phyloP scores from a whole-genome alignment of 2,888 invertebrate species.

The Philhelius pedissequus region DNA sequence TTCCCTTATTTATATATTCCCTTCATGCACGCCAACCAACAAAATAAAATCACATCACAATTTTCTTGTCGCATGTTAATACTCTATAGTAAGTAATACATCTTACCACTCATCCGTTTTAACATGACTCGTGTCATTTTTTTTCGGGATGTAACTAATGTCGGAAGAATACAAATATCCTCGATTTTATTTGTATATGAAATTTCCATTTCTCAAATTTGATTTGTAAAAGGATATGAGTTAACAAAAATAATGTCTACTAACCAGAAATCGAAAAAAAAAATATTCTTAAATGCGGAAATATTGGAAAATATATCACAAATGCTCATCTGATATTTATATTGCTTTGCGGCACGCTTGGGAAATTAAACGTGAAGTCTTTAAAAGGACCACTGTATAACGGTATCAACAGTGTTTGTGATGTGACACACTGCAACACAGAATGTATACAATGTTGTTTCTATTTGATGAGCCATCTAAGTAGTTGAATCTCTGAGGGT shows the following conservation, averaged over 20 bases:
- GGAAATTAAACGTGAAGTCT: neutral
- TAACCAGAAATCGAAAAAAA: neutral
- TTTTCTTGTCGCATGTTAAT: conserved; percentile 11
- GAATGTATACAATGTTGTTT: neutral
- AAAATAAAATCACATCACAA: conserved; percentile 3
- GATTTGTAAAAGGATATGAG: neutral
- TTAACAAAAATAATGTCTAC: neutral
- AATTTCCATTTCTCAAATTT: neutral
- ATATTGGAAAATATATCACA: neutral
- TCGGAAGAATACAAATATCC: no score
- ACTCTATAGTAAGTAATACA: neutral
- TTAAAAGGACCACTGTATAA: no score
- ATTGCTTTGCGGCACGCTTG: neutral
- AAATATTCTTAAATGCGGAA: neutral
- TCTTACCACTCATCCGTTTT: neutral
- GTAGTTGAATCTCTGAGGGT: neutral
- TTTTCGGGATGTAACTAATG: neutral
- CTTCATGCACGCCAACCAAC: neutral
- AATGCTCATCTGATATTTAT: neutral
- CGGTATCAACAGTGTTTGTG: neutral
- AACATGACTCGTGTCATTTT: neutral
- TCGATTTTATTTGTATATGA: no score
- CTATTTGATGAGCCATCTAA: neutral
- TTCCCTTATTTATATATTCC: neutral
- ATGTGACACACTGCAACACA: neutral